Base-by-base conservation (phyloP, 2,888 invertebrate genomes). In the Dynastes tityus region DNA sequence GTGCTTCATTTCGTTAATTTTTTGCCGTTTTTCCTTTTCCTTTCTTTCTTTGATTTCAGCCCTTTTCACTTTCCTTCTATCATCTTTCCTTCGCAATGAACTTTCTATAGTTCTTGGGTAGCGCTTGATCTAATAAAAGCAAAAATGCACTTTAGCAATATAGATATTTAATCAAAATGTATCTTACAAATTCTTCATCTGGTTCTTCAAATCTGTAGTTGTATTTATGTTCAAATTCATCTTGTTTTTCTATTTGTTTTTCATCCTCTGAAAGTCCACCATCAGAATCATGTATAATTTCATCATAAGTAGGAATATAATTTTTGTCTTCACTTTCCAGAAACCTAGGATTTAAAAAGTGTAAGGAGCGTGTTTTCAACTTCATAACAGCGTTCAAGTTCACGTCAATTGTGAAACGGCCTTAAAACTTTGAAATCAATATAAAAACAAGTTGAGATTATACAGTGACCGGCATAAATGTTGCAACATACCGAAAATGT, bases 181-280 rank as follows among this genome's bases (percentile, higher is more conserved):
- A 32, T 70, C 91, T 90, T 83, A 96, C 94, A 89, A 95, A 98
- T 83, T 98, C 97, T 68, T 94, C 92, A 88, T 98, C 98, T 0
- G 98, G 98, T 88, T 99, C 98, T 88, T 99, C 98, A 88, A 95
- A 99, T 81, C 99, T 92, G 88, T 97, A 98, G 90, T 99, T 98
- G 88, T 95, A 99, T 82, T 98, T 98, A 65, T 95, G 92, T 87
- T 99, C 98, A 89, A 98, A 99, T 88, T 95, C 93, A 81, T 95
- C 96, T 88, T 97, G 96, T 86, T 94, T 92, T 84, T 95, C 94
- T 40, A 97, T 90, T 65, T 92, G 91, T 81, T 92, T 90, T 86
- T 97, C 97, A 86, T 98, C 97, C 77, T 95, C 96, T 0, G 94
- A 94, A 0, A 94, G 90, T 29, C 90, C 90, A 11, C 91, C 90